Evolutionary conservation across 1,140 invertebrate genomes (phyloP), one percentile per base, ranked within the genome.

Genomic region (Tribolium madens): DNA sequence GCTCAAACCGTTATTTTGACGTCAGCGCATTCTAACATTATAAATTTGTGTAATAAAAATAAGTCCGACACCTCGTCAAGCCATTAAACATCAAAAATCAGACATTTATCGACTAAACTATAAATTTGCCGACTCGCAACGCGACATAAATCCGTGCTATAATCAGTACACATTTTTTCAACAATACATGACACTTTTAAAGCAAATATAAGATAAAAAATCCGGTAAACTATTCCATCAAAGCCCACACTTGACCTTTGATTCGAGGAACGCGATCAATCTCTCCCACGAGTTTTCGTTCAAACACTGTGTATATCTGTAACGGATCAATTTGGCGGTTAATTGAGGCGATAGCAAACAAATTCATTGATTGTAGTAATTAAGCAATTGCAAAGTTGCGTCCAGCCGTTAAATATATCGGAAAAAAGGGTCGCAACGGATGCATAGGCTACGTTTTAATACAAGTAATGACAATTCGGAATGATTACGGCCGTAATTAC

Each of bases 401-500:
- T 26, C n/a, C 4, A 10, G 36, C 36, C 36, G 36, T 42, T 42
- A 42, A 42, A 42, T 42, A 26, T 26, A 42, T 42, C 36, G 36
- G n/a, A 42, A 42, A 42, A 42, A 42, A 42, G 36, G 36, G 36
- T n/a, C 36, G 36, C 36, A 75, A 26, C n/a, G 48, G 73, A 72
- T 72, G 57, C 73, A 69, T 79, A 75, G 52, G 72, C 57, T 76
- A 70, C 68, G 72, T 75, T 80, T 82, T 82, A 82, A 82, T 82
- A 76, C 79, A 50, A 64, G 75, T 80, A 82, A 82, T 80, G 81
- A 78, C 77, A 80, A 80, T 82, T 79, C 73, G 75, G 60, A 80
- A 76, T 81, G 79, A 80, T 81, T 81, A 79, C 70, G n/a, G 79
- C 73, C 69, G 75, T 82, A 82, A 82, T 82, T 80, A 80, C 78